Evolutionary conservation across 92 coral and sea anemone genomes (phyloP), one percentile per base, ranked within the genome.

Genomic region (Siderastrea siderea): DNA sequence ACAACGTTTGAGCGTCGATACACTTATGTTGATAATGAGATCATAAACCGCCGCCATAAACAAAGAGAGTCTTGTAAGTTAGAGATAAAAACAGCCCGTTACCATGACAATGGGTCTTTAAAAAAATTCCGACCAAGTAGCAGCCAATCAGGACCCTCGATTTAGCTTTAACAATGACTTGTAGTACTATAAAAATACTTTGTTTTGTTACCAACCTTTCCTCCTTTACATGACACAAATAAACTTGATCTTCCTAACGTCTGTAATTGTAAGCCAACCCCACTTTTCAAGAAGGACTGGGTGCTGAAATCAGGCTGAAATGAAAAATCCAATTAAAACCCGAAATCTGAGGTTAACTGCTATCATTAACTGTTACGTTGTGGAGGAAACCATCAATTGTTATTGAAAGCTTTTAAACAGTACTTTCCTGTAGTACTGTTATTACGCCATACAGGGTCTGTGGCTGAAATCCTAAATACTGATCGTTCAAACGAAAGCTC

Each of bases 161-260:
- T 26, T 26, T 26, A 26, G 38, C 38, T 26, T 26, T 26, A 26
- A 26, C 38, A 26, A 26, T 26, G 0, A 26, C 38, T 26, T 26
- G 38, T 26, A 26, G 38, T 26, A 26, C 38, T 26, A 26, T 26
- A 26, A 26, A 26, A 26, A 26, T 26, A 55, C 61, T 55, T 55
- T 0, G 44, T 46, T 59, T 16, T 10, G 55, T 17, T 5, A 64
- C 84, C 6, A 16, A 86, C 99, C 95, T 87, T 92, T 76, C 92
- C 93, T 58, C 97, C 99, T 68, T 89, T 91, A 68, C 99, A 97
- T 1, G 99, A 93, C 13, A 97, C 93, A 63, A 88, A 97, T 11
- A 97, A 70, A 16, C 96, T 81, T 47, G 96, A 84, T n/a, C 98
- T 98, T 72, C 87, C 96, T 76, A 92, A 62, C 1, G 99, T 95